phyloP scores from a whole-genome alignment of 2,113 vertebrate genomes.

The Crotophaga sulcirostris region DNA sequence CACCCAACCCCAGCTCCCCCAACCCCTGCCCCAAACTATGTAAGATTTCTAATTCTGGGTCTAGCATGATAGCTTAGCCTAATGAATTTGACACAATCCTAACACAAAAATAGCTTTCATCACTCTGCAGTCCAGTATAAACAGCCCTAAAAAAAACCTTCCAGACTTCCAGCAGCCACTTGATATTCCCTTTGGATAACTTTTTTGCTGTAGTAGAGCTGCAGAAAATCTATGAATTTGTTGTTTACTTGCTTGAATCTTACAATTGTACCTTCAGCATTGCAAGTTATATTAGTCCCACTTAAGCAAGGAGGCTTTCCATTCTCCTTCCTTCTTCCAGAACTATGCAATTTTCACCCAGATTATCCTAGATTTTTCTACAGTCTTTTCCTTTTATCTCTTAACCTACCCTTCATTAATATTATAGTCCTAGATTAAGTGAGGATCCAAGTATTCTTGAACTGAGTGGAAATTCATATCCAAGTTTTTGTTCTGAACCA shows the following conservation, averaged over 20 bases:
- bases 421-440: background rate
- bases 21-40: background rate
- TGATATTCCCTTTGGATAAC: background rate
- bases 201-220: background rate
- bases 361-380: background rate
- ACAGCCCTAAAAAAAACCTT: background rate
- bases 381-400: background rate
- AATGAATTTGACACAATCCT: background rate
- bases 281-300: background rate
- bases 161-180: background rate
- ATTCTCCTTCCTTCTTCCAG: background rate
- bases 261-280: background rate
- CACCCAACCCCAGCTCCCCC: too few species aligned
- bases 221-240: background rate
- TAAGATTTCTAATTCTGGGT: background rate
- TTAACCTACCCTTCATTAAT: background rate
- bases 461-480: background rate
- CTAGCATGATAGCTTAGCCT: background rate
- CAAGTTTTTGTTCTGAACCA: background rate
- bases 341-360: background rate
- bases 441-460: background rate
- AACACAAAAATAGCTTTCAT: conserved; percentile 9
- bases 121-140: background rate
- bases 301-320: background rate
- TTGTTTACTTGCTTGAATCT: background rate